Conservation (phyloP, 2,113 vertebrate species). For the Dinomys branickii region DNA sequence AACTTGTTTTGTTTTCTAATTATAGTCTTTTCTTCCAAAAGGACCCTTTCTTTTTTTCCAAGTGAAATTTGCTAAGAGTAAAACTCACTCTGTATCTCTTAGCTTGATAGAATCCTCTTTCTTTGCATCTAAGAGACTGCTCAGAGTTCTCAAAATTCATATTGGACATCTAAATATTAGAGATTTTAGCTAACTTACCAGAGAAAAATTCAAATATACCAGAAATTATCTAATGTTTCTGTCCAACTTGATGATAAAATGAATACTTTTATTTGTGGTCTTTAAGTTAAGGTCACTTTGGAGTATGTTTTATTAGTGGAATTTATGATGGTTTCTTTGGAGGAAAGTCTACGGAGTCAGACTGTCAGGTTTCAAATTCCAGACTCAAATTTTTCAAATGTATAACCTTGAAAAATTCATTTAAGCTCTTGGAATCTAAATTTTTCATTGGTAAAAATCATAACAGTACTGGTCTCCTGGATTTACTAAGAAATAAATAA, state of each 20-base stretch:
- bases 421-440: background rate
- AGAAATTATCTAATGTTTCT: background rate
- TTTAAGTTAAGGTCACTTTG: constrained; percentile 12
- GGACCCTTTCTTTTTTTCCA: background rate
- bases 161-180: constrained; percentile 23
- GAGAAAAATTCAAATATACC: background rate
- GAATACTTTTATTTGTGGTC: background rate
- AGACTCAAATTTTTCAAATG: background rate
- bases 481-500: background rate
- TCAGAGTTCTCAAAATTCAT: constrained; percentile 26
- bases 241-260: background rate
- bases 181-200: background rate
- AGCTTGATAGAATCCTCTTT: background rate
- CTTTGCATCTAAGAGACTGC: background rate
- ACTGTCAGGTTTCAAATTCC: background rate
- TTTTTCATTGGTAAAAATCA: background rate
- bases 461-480: background rate
- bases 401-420: background rate
- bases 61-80: background rate
- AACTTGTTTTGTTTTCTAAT: constrained; percentile 43
- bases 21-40: background rate
- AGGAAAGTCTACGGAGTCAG: background rate
- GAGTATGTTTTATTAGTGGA: background rate
- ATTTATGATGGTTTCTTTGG: background rate
- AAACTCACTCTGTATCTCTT: background rate